Conservation (phyloP, 2,888 invertebrate species). For the Agonopterix heracliana region DNA sequence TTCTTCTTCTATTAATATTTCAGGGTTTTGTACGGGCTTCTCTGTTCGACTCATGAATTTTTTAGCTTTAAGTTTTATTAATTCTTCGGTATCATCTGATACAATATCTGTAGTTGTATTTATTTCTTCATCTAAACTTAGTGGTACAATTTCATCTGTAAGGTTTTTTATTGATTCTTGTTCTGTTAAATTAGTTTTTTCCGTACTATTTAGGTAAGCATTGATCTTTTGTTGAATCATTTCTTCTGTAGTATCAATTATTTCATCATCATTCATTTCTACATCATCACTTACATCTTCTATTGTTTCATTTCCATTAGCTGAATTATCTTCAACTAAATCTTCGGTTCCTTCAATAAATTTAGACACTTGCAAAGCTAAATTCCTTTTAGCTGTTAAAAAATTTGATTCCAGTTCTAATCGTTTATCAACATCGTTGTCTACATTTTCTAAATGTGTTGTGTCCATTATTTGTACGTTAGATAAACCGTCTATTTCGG, state of each 20-base stretch:
- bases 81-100: no score
- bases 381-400: no score
- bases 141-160: background rate
- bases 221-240: no score
- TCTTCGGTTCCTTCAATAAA: background rate
- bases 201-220: no score
- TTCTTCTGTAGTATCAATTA: no score
- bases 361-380: background rate
- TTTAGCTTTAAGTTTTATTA: conserved; percentile 12
- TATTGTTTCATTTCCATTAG: background rate
- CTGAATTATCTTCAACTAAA: background rate
- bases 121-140: background rate
- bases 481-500: conserved; percentile 14
- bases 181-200: no score
- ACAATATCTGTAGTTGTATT: background rate
- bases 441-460: conserved; percentile 9
- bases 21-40: background rate
- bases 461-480: conserved; percentile 15
- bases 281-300: background rate
- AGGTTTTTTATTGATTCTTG: background rate
- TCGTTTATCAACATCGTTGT: no score
- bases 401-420: no score
- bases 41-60: background rate
- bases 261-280: no score
- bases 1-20: background rate